Evolutionary conservation across 2,888 invertebrate species (phyloP).

Genomic region (Philaethria dido): DNA sequence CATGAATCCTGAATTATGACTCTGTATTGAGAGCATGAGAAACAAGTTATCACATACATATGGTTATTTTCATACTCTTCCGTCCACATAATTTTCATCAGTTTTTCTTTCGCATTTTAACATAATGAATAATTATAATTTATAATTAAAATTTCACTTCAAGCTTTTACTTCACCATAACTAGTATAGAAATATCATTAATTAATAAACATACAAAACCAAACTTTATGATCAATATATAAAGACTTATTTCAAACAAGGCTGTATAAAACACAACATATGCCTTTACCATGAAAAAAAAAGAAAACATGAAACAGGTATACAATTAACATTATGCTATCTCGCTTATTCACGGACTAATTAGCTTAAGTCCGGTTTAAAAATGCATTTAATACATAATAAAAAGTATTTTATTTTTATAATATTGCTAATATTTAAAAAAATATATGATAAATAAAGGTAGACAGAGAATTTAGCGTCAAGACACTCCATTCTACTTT

Average conservation of each 20-base stretch:
- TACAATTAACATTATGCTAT: constrained; percentile 19
- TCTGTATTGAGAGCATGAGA: no score
- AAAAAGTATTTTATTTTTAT: background rate
- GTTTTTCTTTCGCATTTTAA: no score
- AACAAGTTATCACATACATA: no score
- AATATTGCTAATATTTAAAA: background rate
- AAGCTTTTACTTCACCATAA: constrained; percentile 12
- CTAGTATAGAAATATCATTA: constrained; percentile 8
- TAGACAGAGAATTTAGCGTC: background rate
- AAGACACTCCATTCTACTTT: background rate
- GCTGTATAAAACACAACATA: constrained; percentile 2
- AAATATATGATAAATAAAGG: no score
- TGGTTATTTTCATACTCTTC: no score
- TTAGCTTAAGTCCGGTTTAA: constrained; percentile 14
- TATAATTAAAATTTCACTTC: constrained; percentile 5
- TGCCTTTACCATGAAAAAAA: constrained; percentile 14
- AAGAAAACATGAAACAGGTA: constrained; percentile 10
- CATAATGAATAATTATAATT: background rate
- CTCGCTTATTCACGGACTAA: constrained; percentile 35
- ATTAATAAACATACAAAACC: background rate
- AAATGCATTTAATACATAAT: constrained; percentile 11
- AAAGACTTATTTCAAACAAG: background rate
- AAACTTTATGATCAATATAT: constrained; percentile 1
- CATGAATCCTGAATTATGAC: no score
- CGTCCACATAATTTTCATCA: no score